Conservation (phyloP, 2,113 vertebrate genomes). For the Monopterus albus region DNA sequence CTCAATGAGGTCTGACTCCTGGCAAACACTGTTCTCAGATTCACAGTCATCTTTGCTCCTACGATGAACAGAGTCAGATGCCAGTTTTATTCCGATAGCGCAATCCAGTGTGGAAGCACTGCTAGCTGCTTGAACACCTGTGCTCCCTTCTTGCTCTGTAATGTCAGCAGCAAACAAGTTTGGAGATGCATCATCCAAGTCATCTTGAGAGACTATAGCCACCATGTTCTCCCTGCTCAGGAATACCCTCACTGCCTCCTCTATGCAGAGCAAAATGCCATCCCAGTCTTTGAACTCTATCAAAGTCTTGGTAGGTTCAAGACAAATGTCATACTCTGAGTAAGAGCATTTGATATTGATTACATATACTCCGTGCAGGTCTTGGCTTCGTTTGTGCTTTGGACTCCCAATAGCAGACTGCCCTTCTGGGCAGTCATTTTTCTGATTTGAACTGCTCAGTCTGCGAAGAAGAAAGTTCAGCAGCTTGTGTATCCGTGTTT, state of each 20-base stretch:
- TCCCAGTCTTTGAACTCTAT: conserved; percentile 97
- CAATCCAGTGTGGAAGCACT: conserved; percentile 72
- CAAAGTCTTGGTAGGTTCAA: conserved; percentile 94
- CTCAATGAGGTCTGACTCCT: background rate
- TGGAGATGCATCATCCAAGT: conserved; percentile 78
- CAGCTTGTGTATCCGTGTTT: conserved; percentile 93
- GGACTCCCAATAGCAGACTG: conserved; percentile 79
- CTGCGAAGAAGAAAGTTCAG: conserved; percentile 89
- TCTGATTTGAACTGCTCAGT: conserved; percentile 83
- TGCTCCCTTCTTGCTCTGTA: conserved; percentile 44
- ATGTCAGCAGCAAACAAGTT: conserved; percentile 61
- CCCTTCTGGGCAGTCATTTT: conserved; percentile 70
- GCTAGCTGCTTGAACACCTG: conserved; percentile 62
- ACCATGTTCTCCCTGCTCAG: conserved; percentile 88
- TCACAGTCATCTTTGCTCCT: conserved; percentile 3
- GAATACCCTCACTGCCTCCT: conserved; percentile 90
- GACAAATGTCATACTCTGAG: conserved; percentile 92
- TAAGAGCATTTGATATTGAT: conserved; percentile 89
- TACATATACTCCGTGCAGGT: conserved; percentile 88
- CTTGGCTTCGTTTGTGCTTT: conserved; percentile 81
- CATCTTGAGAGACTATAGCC: conserved; percentile 83
- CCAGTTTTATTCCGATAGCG: conserved; percentile 78
- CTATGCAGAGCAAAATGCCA: conserved; percentile 84
- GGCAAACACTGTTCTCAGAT: background rate
- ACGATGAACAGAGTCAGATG: conserved; percentile 88